Evolutionary conservation across 2,888 invertebrate species (phyloP).

Genomic region (Macrophya annulata): DNA sequence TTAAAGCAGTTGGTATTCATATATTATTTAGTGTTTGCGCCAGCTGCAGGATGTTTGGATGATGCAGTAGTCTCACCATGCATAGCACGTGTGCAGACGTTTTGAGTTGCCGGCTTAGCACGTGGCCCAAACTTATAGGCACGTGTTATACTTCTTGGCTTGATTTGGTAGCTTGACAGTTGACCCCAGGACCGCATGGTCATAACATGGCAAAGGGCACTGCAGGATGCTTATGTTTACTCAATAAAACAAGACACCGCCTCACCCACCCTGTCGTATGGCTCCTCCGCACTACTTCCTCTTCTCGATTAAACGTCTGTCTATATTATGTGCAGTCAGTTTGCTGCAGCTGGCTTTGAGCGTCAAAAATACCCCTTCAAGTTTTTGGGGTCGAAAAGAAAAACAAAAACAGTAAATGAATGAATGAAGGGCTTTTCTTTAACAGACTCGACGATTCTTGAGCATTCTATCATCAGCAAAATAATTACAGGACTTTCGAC

Average conservation of each 20-base stretch:
- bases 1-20: conserved; percentile 6
- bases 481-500: conserved; percentile 31
- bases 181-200: background rate
- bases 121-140: conserved; percentile 30
- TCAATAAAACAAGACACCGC: conserved; percentile 33
- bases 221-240: conserved; percentile 50
- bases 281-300: conserved; percentile 6
- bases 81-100: background rate
- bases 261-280: background rate
- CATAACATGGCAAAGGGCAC: conserved; percentile 27
- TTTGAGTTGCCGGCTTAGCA: background rate
- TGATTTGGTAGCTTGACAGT: conserved; percentile 7
- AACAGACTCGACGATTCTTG: background rate
- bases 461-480: background rate
- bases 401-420: background rate
- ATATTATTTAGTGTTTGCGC: conserved; percentile 1
- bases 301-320: conserved; percentile 30
- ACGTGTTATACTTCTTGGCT: conserved; percentile 27
- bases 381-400: background rate
- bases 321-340: background rate
- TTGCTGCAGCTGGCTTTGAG: background rate
- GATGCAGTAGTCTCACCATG: background rate
- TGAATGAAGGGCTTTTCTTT: background rate
- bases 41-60: conserved; percentile 48
- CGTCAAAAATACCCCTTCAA: background rate